Evolutionary conservation across 1,140 invertebrate genomes (phyloP), one percentile per base, ranked within the genome.

Genomic region (Phocides pigmalion): DNA sequence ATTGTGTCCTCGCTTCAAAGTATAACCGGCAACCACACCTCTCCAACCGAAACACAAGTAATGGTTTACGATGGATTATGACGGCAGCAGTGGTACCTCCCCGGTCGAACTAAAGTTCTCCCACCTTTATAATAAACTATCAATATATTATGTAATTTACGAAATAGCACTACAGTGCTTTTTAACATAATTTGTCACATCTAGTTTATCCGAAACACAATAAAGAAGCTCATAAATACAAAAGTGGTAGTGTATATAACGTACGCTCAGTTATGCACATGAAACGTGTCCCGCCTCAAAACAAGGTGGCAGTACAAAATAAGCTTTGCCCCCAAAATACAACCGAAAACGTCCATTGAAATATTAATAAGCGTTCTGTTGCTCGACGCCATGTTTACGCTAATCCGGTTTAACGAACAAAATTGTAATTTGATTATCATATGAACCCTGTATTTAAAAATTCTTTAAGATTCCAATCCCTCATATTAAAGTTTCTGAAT

Each of bases 261-360:
- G 39, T 32, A 12, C 46, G 22, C 42, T 56, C 41, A 58, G 42
- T 44, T 58, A 58, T 44, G 20, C 54, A 44, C 28, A 58, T 20
- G 25, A 54, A 56, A 56, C 53, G 53, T 56, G 53, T 56, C 53
- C 16, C 37, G 53, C n/a, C 19, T 56, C 53, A 56, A 56, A 56
- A 56, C 53, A 56, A 15, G 53, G 39, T 56, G 44, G 44, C 44
- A 47, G 44, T 22, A 22, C 44, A 47, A 47, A 47, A 47, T 25
- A 47, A 25, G n/a, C 44, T 22, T 47, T 12, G 19, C 12, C 39
- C 25, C 44, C 44, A 47, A 47, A 47, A 47, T 47, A 47, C 44
- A 8, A 25, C 44, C 20, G 19, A 16, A 41, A 16, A 17, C 39
- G 12, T 6, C 39, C 39, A 41, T 41, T 41, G 39, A 41, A 41